Conservation (phyloP, 2,888 invertebrate species). For the Colletes collaris region DNA sequence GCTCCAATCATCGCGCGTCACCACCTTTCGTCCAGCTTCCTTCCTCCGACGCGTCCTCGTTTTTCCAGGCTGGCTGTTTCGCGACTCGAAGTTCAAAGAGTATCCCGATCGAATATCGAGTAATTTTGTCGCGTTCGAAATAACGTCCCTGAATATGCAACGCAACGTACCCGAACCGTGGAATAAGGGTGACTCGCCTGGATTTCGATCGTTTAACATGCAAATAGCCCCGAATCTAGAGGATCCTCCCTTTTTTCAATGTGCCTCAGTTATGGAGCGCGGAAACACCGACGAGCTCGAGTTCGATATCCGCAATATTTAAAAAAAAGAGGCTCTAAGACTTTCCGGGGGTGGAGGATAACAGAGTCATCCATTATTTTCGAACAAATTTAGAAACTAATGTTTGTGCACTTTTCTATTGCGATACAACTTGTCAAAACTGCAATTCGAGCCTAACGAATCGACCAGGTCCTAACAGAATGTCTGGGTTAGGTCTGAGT, state of each 20-base stretch:
- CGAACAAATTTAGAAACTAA: no score
- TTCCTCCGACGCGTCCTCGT: constrained; percentile 2
- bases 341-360: no score
- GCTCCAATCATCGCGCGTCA: constrained; percentile 60
- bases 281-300: no score
- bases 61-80: constrained; percentile 40
- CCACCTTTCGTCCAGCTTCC: constrained; percentile 5
- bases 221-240: constrained; percentile 35
- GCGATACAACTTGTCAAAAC: no score
- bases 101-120: constrained; percentile 53
- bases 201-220: constrained; percentile 53
- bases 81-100: constrained; percentile 53
- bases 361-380: no score
- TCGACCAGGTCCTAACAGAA: no score
- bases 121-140: constrained; percentile 61
- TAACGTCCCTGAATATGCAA: constrained; percentile 56
- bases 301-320: no score
- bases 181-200: constrained; percentile 25
- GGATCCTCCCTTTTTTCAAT: neutral
- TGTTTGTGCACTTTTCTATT: no score
- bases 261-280: no score
- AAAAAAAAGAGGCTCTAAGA: no score
- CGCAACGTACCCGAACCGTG: constrained; percentile 29
- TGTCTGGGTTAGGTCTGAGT: no score
- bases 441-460: no score